Base-by-base conservation (phyloP, 2,888 invertebrate species). In the Chromoteleia sp. region DNA sequence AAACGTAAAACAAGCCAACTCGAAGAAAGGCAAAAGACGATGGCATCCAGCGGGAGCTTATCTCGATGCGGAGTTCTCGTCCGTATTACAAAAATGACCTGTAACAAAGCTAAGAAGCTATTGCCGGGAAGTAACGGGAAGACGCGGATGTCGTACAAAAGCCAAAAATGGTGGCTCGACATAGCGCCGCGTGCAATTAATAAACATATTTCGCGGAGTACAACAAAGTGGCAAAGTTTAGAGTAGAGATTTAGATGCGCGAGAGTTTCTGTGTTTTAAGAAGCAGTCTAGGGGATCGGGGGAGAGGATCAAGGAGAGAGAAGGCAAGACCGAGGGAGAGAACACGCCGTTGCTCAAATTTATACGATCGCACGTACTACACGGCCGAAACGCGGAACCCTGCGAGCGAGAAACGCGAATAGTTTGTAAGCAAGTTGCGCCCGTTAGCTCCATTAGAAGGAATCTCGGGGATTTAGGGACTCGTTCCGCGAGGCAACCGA, bases 381-480 rank as follows among this genome's bases (percentile, higher is more conserved):
- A 68, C 79, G 68, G 76, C 77, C 81, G 73, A 80, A 82, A 73
- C 81, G 77, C 81, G 78, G 74, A 77, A 83, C 63, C 81, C 73
- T 71, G 68, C 61, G 74, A 82, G 81, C 41, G 70, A n/a, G 84
- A 63, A 85, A 87, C 85, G 85, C 88, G 88, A 89, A 89, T 89
- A 90, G 89, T 90, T 90, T 88, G 89, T 88, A 88, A 91, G 88
- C 88, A 89, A 90, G 89, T 90, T 90, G 89, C 86, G 87, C 85
- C 89, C 91, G 79, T 79, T 79, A 79, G 79, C 79, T 73, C 80
- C 81, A 89, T 91, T 91, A 90, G 89, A 89, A 91, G 89, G 89
- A 91, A 90, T 91, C 90, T 90, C 88, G 73, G 87, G 89, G 89
- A 91, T 91, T 91, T 90, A 90, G 90, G 87, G 88, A 87, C 88